A percentile compares a stretch with the other conserved stretches of the same genome.
Conservation (phyloP, 2,797 vertebrate species). For the Mormyrus proboscirostris region DNA sequence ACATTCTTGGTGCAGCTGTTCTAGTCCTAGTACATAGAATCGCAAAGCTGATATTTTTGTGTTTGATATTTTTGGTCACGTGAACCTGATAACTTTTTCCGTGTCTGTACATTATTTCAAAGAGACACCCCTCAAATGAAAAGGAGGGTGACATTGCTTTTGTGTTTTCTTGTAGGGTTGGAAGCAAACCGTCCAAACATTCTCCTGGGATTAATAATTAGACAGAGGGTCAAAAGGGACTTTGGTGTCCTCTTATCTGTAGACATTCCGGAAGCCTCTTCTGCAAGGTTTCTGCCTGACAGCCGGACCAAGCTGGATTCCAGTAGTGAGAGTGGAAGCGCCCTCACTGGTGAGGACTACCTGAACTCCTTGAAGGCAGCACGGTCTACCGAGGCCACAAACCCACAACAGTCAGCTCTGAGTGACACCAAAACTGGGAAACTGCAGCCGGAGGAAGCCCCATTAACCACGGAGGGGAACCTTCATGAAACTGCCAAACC, state of each 20-base stretch:
- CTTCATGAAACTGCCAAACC: conserved; percentile 75
- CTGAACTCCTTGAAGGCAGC: conserved; percentile 73
- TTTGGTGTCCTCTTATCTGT: conserved; percentile 60
- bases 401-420: conserved; percentile 55
- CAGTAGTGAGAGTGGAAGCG: conserved; percentile 54
- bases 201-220: conserved; percentile 91
- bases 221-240: conserved; percentile 84
- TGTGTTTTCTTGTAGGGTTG: conserved; percentile 68
- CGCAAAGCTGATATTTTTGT: background rate
- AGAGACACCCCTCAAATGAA: background rate
- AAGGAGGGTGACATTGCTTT: background rate
- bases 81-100: background rate
- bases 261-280: conserved; percentile 60
- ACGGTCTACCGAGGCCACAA: conserved; percentile 74
- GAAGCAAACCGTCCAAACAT: conserved; percentile 88
- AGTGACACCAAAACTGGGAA: conserved; percentile 56
- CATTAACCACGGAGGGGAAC: conserved; percentile 55
- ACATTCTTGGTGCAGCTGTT: background rate
- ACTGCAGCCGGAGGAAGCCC: conserved; percentile 51
- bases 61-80: background rate
- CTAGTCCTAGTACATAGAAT: background rate
- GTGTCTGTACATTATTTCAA: background rate
- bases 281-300: conserved; percentile 65
- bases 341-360: conserved; percentile 76
- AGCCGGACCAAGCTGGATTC: conserved; percentile 68